These are phyloP conservation scores for Mustela lutreola DNA, from an alignment of 2,113 vertebrate genomes.

Conservation along the genomic window DNA sequence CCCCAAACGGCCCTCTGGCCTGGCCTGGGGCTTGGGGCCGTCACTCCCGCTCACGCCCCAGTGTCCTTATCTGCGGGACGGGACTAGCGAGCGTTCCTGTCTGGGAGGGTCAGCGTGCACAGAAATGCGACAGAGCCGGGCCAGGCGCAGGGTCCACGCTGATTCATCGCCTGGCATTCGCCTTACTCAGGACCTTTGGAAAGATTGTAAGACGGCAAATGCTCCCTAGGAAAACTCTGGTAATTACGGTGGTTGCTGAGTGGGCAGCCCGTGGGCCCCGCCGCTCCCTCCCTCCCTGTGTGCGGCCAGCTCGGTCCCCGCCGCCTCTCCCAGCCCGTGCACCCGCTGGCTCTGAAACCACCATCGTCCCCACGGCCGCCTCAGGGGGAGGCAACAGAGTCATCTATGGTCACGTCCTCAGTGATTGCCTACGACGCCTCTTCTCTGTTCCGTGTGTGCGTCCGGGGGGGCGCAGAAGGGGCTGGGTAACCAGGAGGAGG, in stretches of 20 bases:
- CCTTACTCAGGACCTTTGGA: rapidly evolving
- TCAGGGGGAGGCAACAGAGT: not conserved
- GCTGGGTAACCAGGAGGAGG: not conserved
- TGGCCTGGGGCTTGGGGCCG: not conserved
- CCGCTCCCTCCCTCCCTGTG: not conserved
- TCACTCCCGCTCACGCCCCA: not conserved
- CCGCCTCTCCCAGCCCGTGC: rapidly evolving
- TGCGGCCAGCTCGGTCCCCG: rapidly evolving
- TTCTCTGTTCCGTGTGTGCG: not conserved
- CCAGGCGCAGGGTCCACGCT: rapidly evolving
- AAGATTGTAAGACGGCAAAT: not conserved
- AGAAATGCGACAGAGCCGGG: rapidly evolving
- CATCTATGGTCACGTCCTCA: too few species aligned
- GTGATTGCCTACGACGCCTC: too few species aligned
- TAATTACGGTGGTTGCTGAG: not conserved
- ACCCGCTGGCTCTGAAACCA: not conserved
- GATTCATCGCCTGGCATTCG: rapidly evolving
- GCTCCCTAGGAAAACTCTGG: not conserved
- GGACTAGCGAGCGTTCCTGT: rapidly evolving
- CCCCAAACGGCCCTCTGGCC: rapidly evolving
- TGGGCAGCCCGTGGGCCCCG: not conserved
- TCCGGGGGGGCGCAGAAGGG: too few species aligned
- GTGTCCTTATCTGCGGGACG: rapidly evolving
- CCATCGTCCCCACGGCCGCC: too few species aligned
- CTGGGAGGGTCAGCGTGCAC: rapidly evolving